Percentiles rank a stretch among this genome's conserved stretches.
Conservation (phyloP, 2,888 invertebrate genomes). For the Platycheirus albimanus region DNA sequence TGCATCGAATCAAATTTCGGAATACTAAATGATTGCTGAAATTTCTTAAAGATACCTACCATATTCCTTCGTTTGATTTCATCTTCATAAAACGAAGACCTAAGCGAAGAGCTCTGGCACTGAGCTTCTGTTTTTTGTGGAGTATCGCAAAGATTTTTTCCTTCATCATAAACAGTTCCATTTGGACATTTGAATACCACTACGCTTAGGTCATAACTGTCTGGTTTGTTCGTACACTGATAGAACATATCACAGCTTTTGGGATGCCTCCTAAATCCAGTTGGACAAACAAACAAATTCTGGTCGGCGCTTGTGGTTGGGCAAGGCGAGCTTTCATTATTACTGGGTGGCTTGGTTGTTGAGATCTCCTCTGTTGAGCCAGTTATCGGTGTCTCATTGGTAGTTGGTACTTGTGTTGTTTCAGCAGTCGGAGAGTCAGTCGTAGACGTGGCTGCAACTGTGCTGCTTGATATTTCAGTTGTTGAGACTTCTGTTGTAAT, state of each 20-base stretch:
- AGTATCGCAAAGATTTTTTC: slow-evolving; percentile 88
- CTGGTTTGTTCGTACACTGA: slow-evolving; percentile 88
- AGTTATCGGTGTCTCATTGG: slow-evolving; percentile 48
- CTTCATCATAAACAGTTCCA: slow-evolving; percentile 89
- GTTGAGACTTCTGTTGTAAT: slow-evolving; percentile 56
- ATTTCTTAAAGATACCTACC: slow-evolving; percentile 71
- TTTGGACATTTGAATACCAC: slow-evolving; percentile 90
- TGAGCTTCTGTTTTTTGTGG: slow-evolving; percentile 83
- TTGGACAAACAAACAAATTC: slow-evolving; percentile 89
- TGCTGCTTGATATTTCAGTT: slow-evolving; percentile 27
- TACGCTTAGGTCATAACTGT: slow-evolving; percentile 88
- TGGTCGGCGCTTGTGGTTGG: slow-evolving; percentile 85
- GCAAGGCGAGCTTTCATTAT: slow-evolving; percentile 76
- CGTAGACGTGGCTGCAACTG: slow-evolving; percentile 35
- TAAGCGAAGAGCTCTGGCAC: slow-evolving; percentile 71
- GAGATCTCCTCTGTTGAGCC: slow-evolving; percentile 30
- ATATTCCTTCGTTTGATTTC: slow-evolving; percentile 77
- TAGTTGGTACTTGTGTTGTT: slow-evolving; percentile 40
- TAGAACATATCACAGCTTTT: slow-evolving; percentile 93
- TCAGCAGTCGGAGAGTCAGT: slow-evolving; percentile 18
- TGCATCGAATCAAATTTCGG: background rate
- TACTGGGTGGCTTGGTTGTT: slow-evolving; percentile 46
- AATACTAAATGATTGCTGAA: background rate
- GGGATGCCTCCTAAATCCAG: slow-evolving; percentile 92
- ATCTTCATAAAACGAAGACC: slow-evolving; percentile 76